Evolutionary conservation across 2,797 vertebrate species (phyloP).

Genomic region (Meriones psammophilus): DNA sequence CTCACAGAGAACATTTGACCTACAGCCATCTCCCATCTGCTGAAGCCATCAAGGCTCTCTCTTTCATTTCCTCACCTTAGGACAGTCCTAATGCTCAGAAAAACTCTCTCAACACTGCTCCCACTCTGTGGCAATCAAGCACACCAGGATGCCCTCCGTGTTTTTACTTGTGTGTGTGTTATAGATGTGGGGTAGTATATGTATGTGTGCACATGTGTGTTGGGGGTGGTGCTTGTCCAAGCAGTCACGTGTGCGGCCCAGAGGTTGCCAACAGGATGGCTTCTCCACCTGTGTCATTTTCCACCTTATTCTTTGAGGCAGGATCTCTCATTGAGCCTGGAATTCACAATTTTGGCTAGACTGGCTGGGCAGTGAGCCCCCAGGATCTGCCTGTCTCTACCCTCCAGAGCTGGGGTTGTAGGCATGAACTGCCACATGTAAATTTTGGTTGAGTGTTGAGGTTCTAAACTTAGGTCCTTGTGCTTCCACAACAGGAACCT

Average conservation of each 20-base stretch:
- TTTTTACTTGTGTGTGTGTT: not conserved
- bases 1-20: not conserved
- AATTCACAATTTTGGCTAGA: not conserved
- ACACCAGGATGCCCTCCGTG: not conserved
- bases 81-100: constrained; percentile 20
- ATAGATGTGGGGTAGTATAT: too few relatives aligned
- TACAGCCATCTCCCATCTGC: not conserved
- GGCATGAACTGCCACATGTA: not conserved
- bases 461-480: not conserved
- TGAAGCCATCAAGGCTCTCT: not conserved
- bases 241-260: not conserved
- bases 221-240: not conserved
- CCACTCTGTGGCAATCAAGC: not conserved
- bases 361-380: not conserved
- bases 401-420: not conserved
- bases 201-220: not conserved
- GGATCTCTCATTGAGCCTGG: not conserved
- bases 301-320: not conserved
- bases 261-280: not conserved
- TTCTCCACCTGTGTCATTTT: not conserved
- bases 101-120: not conserved
- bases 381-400: not conserved
- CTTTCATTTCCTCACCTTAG: not conserved
- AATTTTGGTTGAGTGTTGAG: not conserved
- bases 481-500: too few relatives aligned